phyloP scores from a whole-genome alignment of 2,797 vertebrate species.

The Mallotus villosus region DNA sequence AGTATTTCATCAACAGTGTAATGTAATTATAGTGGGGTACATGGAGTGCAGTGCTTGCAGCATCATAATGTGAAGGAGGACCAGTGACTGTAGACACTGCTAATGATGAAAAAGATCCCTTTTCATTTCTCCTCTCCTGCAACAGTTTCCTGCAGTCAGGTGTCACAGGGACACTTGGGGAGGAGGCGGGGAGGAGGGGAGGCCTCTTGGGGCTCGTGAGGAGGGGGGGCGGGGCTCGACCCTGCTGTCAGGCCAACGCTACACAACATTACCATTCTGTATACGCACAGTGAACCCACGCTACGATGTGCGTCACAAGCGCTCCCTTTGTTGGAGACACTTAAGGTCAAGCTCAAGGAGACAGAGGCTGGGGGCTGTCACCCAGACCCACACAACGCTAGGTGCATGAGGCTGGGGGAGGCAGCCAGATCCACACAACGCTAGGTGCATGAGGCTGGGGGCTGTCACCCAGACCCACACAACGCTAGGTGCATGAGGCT shows the following conservation, averaged over 20 bases:
- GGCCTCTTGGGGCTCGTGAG: no score
- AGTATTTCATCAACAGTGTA: no score
- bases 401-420: no score
- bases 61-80: slow-evolving; percentile 7
- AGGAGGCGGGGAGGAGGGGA: no score
- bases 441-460: neutral
- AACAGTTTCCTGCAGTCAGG: slow-evolving; percentile 7
- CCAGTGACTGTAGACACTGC: neutral
- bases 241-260: slow-evolving; percentile 26
- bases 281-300: neutral
- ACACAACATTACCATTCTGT: slow-evolving; percentile 12
- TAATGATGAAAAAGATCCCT: slow-evolving; percentile 23
- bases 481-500: no score
- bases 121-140: slow-evolving; percentile 7
- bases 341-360: slow-evolving; percentile 18
- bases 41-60: slow-evolving; percentile 14
- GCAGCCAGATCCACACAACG: no score
- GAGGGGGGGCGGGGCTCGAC: neutral
- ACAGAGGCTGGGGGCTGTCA: neutral
- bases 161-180: no score
- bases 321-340: slow-evolving; percentile 9
- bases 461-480: no score
- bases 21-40: slow-evolving; percentile 38
- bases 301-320: neutral
- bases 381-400: neutral